Conservation (phyloP, 35 echinoderm and acorn worm genomes). For the Lytechinus pictus region DNA sequence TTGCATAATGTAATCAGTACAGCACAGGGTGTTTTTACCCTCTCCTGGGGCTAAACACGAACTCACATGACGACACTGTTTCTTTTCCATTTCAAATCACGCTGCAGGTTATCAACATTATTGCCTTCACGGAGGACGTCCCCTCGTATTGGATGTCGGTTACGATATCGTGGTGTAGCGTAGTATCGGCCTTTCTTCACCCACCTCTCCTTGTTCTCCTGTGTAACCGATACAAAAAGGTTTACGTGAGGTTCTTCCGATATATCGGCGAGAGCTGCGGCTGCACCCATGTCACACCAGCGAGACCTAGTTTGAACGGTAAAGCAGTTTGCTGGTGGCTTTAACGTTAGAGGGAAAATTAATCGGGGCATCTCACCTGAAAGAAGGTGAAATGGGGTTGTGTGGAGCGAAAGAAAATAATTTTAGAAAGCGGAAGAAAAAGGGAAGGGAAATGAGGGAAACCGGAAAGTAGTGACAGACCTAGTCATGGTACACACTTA, state of each 20-base stretch:
- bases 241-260: slow-evolving; percentile 29
- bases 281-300: slow-evolving; percentile 43
- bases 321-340: background rate
- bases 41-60: background rate
- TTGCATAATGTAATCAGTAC: background rate
- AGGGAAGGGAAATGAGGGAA: no score
- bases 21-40: background rate
- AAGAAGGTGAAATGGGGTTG: no score
- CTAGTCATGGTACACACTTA: no score
- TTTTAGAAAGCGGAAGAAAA: no score
- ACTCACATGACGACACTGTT: background rate
- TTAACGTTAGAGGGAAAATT: no score
- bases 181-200: slow-evolving; percentile 34
- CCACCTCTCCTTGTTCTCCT: slow-evolving; percentile 68
- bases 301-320: slow-evolving; percentile 4
- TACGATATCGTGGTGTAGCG: slow-evolving; percentile 66
- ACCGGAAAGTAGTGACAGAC: no score
- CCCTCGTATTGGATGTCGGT: slow-evolving; percentile 62
- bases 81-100: background rate
- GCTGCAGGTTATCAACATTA: slow-evolving; percentile 72
- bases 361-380: no score
- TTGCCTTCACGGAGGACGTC: slow-evolving; percentile 45
- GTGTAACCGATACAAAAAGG: slow-evolving; percentile 59
- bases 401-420: no score
- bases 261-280: slow-evolving; percentile 47